Percentiles rank a stretch among this genome's conserved stretches.
Evolutionary conservation across 2,113 vertebrate species (phyloP).

Genomic region (Piaya cayana): DNA sequence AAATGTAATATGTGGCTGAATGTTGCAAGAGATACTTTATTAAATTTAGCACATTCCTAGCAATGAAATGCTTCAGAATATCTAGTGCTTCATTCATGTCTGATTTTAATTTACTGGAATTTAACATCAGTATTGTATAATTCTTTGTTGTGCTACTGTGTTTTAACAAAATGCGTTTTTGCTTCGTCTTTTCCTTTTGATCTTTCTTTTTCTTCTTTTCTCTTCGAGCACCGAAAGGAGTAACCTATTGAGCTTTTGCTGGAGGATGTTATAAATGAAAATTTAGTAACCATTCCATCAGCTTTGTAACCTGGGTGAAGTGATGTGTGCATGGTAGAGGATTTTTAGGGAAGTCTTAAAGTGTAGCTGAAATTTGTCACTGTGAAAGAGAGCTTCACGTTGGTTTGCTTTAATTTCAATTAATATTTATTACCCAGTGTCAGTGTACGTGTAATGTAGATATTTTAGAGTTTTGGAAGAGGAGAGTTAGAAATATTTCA

Average conservation of each 20-base stretch:
- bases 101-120: neutral
- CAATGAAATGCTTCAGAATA: neutral
- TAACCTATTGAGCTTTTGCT: constrained; percentile 99
- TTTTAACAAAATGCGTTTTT: constrained; percentile 25
- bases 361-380: neutral
- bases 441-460: neutral
- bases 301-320: constrained; percentile 92
- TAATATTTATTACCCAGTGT: neutral
- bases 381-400: neutral
- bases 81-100: neutral
- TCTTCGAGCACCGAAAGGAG: constrained; percentile 95
- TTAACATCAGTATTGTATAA: neutral
- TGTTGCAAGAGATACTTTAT: neutral
- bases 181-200: constrained; percentile 65
- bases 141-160: neutral
- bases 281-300: constrained; percentile 95
- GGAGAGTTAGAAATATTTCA: neutral
- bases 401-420: neutral
- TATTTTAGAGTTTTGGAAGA: neutral
- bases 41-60: neutral
- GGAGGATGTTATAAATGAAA: constrained; percentile 99
- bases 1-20: neutral
- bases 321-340: constrained; percentile 87
- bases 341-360: neutral
- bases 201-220: constrained; percentile 24